These are phyloP conservation scores for Spodoptera frugiperda DNA, from an alignment of 1,140 invertebrate species.

Conservation along the genomic window DNA sequence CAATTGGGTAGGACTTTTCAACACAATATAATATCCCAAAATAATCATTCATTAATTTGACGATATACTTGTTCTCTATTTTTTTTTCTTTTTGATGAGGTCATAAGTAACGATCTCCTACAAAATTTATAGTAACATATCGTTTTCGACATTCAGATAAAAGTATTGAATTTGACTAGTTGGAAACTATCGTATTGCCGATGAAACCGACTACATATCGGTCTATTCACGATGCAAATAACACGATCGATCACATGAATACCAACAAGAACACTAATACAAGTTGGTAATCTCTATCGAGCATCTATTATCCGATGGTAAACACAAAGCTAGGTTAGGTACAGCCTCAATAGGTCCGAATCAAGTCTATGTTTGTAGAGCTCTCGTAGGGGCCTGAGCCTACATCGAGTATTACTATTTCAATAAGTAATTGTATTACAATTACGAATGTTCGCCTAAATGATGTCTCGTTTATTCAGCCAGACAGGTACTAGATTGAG, in stretches of 20 bases:
- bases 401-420: slow-evolving; percentile 1
- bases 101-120: no score
- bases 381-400: slow-evolving; percentile 9
- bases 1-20: no score
- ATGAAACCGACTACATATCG: no score
- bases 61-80: no score
- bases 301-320: slow-evolving; percentile 49
- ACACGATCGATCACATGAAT: slow-evolving; percentile 5
- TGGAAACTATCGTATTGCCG: no score
- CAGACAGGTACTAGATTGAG: not conserved
- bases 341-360: slow-evolving; percentile 5
- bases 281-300: slow-evolving; percentile 29
- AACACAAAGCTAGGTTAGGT: slow-evolving; percentile 42
- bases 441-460: not conserved
- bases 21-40: no score
- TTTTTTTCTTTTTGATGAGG: no score
- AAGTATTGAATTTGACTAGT: no score
- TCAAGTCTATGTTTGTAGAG: slow-evolving; percentile 26
- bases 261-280: slow-evolving; percentile 21
- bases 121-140: no score
- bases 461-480: slow-evolving; percentile 1
- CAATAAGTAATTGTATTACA: slow-evolving; percentile 24
- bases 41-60: no score
- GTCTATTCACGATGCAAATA: not conserved
- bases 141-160: no score